These are phyloP conservation scores for Leucoma salicis DNA, from an alignment of 2,888 invertebrate genomes.

Conservation along the genomic window DNA sequence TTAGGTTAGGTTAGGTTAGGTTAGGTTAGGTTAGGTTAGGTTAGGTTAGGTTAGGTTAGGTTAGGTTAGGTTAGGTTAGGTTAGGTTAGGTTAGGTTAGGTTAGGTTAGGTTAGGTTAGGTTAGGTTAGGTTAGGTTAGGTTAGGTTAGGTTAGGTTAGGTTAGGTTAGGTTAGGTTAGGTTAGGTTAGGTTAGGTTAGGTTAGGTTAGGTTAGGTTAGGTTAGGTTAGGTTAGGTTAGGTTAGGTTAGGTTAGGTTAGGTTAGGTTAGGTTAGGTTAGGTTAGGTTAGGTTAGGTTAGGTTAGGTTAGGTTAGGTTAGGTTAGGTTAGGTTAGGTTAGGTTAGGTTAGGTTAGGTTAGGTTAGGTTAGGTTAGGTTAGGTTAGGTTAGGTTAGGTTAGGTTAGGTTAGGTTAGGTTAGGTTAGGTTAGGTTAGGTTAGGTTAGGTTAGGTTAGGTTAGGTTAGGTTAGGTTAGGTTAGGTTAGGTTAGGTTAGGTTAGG, in stretches of 20 bases:
- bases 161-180: constrained; percentile 16
- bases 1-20: constrained; percentile 12
- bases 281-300: constrained; percentile 11
- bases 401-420: constrained; percentile 19
- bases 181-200: constrained; percentile 16
- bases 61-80: constrained; percentile 7
- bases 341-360: constrained; percentile 5
- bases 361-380: constrained; percentile 16
- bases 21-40: constrained; percentile 13
- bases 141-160: constrained; percentile 17
- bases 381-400: constrained; percentile 15
- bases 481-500: constrained; percentile 7
- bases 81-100: constrained; percentile 8
- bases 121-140: constrained; percentile 14
- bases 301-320: constrained; percentile 11
- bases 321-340: constrained; percentile 12
- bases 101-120: constrained; percentile 10
- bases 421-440: constrained; percentile 16
- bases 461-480: constrained; percentile 18
- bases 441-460: constrained; percentile 12
- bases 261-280: constrained; percentile 10
- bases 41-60: constrained; percentile 12
- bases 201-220: constrained; percentile 15
- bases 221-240: constrained; percentile 11
- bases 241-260: constrained; percentile 9